Evolutionary conservation across 2,888 invertebrate species (phyloP), one percentile per base, ranked within the genome.

Genomic region (Hydropsyche betteni): DNA sequence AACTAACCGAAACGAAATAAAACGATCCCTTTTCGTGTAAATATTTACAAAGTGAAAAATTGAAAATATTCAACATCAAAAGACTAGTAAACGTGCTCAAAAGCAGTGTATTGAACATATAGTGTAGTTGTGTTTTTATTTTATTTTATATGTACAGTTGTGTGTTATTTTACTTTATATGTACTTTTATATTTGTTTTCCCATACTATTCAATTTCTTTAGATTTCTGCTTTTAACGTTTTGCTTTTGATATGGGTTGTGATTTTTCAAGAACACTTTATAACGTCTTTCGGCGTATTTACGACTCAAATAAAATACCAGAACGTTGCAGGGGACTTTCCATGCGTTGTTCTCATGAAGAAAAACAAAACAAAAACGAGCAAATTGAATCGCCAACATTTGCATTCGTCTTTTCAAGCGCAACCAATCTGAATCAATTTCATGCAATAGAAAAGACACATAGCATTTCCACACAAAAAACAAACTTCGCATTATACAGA

Each of bases 221-320:
- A 12, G 53, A 53, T 14, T 12, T 10, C 53, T 53, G n/a, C 14
- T 58, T 16, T 58, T 24, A 58, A 24, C 58, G 24, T 16, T 58
- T 58, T 58, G 24, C 24, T 58, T 58, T 58, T 24, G 58, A 58
- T 58, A 58, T 24, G 58, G 24, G 14, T 58, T 58, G 58, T 58
- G 58, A 16, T 58, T 58, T 14, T 58, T 58, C 58, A 58, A 58
- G 24, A 58, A 16, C 24, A 58, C 5, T 16, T 58, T 58, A 8
- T 24, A 53, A 10, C 53, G 53, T 58, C 24, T 58, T 24, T 58
- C 8, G 58, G n/a, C 16, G 58, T 58, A 58, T 58, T 58, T 24
- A 14, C 14, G 8, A 58, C 24, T 4, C 16, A 8, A 14, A 58
- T 58, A 24, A 58, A 58, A 58, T 8, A 58, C 58, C 16, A 16